Percentiles rank a stretch among this genome's conserved stretches.
Evolutionary conservation across 2,888 invertebrate genomes (phyloP).

Genomic region (Baronia brevicornis): DNA sequence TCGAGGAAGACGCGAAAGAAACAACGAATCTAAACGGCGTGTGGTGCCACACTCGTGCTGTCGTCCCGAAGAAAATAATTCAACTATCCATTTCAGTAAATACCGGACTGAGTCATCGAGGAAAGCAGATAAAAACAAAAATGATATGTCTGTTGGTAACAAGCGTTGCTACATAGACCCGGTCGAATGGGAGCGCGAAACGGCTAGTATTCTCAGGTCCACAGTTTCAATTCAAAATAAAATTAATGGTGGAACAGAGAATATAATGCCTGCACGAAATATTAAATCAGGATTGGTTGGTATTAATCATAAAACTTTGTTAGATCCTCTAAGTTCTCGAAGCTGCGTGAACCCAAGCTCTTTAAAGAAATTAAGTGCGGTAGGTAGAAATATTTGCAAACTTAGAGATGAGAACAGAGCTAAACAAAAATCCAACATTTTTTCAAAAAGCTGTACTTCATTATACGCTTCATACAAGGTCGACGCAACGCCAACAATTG

Average conservation of each 20-base stretch:
- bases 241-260: conserved; percentile 39
- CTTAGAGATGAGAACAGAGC: conserved; percentile 46
- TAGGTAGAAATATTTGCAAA: conserved; percentile 62
- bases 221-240: conserved; percentile 67
- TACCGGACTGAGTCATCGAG: conserved; percentile 63
- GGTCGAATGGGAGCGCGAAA: conserved; percentile 71
- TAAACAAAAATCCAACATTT: conserved; percentile 49
- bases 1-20: conserved; percentile 67
- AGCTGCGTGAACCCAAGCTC: conserved; percentile 41
- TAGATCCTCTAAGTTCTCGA: conserved; percentile 39
- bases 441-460: conserved; percentile 60
- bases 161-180: conserved; percentile 73
- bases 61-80: conserved; percentile 43
- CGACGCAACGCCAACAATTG: conserved; percentile 49
- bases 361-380: conserved; percentile 59
- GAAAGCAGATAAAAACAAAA: conserved; percentile 51
- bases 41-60: conserved; percentile 63
- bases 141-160: conserved; percentile 68
- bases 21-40: conserved; percentile 53
- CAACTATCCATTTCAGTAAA: conserved; percentile 38
- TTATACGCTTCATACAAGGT: conserved; percentile 59
- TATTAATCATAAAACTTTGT: conserved; percentile 32
- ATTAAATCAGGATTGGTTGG: conserved; percentile 47
- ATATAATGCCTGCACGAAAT: conserved; percentile 37
- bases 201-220: conserved; percentile 69